A percentile compares a stretch with the other conserved stretches of the same genome.
These are phyloP conservation scores for Capricornis sumatraensis DNA, from an alignment of 2,113 vertebrate species.

Conservation along the genomic window DNA sequence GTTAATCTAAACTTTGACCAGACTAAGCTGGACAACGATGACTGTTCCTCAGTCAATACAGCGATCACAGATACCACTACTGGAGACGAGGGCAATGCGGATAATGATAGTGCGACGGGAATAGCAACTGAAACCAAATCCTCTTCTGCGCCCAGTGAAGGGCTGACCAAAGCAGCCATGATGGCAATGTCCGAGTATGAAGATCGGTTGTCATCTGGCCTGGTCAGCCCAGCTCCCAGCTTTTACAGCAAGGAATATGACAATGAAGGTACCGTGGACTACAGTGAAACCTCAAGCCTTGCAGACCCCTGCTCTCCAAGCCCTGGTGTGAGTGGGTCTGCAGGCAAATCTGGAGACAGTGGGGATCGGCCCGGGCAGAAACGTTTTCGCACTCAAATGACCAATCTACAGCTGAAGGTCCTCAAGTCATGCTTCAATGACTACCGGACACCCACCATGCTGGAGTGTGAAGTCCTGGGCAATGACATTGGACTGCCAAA, in stretches of 20 bases:
- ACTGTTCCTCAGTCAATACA: slow-evolving; percentile 98
- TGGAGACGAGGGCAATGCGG: slow-evolving; percentile 96
- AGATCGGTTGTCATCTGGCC: slow-evolving; percentile 95
- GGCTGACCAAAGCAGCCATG: slow-evolving; percentile 91
- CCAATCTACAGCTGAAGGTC: slow-evolving; percentile 97
- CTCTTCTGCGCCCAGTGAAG: slow-evolving; percentile 87
- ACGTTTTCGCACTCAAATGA: slow-evolving; percentile 99
- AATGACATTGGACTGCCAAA: slow-evolving; percentile 99
- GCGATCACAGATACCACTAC: slow-evolving; percentile 99
- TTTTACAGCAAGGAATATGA: slow-evolving; percentile 97
- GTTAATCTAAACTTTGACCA: slow-evolving; percentile 96
- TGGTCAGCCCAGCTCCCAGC: slow-evolving; percentile 97
- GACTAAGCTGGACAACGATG: slow-evolving; percentile 96
- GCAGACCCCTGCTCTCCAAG: slow-evolving; percentile 98
- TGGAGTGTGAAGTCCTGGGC: slow-evolving; percentile 99
- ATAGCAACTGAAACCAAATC: slow-evolving; percentile 89
- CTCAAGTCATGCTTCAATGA: slow-evolving; percentile 99
- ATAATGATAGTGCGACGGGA: slow-evolving; percentile 92
- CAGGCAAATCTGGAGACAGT: slow-evolving; percentile 91
- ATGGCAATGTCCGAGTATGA: slow-evolving; percentile 93
- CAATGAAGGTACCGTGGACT: slow-evolving; percentile 96
- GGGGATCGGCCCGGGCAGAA: slow-evolving; percentile 98
- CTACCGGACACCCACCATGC: slow-evolving; percentile 98
- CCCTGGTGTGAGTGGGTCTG: slow-evolving; percentile 91
- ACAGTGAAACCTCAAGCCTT: slow-evolving; percentile 97